These are phyloP conservation scores for Zophobas morio DNA, from an alignment of 1,140 invertebrate genomes.

Conservation along the genomic window DNA sequence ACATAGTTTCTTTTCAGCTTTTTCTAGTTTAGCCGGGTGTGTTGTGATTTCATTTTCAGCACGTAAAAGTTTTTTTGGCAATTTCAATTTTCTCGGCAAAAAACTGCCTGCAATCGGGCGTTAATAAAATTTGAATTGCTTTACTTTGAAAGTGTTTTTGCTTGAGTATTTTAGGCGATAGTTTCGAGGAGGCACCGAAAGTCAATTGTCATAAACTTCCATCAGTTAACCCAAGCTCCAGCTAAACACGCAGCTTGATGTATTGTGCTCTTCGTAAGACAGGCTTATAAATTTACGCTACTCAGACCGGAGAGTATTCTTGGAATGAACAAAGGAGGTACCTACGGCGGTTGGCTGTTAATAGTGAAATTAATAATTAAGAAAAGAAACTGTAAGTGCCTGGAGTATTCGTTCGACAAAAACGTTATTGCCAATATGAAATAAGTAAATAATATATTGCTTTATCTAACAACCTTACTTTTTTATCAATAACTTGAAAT, in stretches of 20 bases:
- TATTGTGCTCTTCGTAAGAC: conserved; percentile 12
- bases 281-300: neutral
- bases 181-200: neutral
- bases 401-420: too few relatives aligned
- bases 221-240: neutral
- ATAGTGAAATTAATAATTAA: too few relatives aligned
- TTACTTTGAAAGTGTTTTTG: conserved; percentile 2
- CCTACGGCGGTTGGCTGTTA: too few relatives aligned
- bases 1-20: neutral
- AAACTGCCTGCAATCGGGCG: neutral
- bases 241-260: conserved; percentile 7
- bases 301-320: neutral
- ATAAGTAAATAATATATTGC: too few relatives aligned
- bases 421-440: too few relatives aligned
- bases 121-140: conserved; percentile 15
- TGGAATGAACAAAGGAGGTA: neutral
- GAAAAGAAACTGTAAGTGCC: too few relatives aligned
- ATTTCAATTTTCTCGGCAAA: conserved; percentile 12
- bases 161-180: neutral
- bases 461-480: too few relatives aligned
- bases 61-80: conserved; percentile 1
- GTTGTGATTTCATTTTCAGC: conserved; percentile 5
- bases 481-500: too few relatives aligned
- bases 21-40: neutral
- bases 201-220: neutral